Evolutionary conservation across 2,113 vertebrate genomes (phyloP).

Genomic region (Otolemur garnettii): DNA sequence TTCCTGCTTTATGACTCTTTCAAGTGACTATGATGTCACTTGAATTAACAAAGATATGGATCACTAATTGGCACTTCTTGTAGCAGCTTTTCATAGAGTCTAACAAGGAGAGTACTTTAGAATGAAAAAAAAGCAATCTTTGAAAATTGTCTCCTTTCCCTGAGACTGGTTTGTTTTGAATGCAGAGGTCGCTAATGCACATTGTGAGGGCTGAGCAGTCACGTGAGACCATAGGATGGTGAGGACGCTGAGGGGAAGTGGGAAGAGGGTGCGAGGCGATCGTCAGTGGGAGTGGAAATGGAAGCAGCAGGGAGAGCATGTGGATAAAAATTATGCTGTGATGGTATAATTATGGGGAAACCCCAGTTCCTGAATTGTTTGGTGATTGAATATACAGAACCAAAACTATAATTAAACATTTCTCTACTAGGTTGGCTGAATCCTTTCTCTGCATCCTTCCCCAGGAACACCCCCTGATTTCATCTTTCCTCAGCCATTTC

Average conservation of each 20-base stretch:
- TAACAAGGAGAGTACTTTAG: conserved; percentile 27
- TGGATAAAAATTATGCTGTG: not conserved
- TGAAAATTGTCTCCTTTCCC: not conserved
- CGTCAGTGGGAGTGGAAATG: not conserved
- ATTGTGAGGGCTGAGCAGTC: not conserved
- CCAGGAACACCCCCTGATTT: not conserved
- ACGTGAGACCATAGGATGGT: no score
- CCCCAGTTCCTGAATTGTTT: not conserved
- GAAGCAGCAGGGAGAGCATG: not conserved
- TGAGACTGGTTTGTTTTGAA: not conserved
- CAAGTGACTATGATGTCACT: not conserved
- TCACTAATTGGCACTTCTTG: not conserved
- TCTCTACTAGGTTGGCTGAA: not conserved
- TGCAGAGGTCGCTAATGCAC: not conserved
- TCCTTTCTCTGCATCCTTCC: not conserved
- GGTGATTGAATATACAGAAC: not conserved
- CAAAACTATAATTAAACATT: not conserved
- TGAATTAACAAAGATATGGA: not conserved
- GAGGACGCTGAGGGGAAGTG: not conserved
- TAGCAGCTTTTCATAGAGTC: conserved; percentile 44
- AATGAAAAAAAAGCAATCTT: conserved; percentile 12
- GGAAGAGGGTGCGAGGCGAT: not conserved
- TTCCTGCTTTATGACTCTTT: conserved; percentile 40
- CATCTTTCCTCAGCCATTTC: not conserved
- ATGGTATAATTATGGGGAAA: not conserved